Conservation (phyloP, 2,888 invertebrate species). For the Caradrina kadenii region DNA sequence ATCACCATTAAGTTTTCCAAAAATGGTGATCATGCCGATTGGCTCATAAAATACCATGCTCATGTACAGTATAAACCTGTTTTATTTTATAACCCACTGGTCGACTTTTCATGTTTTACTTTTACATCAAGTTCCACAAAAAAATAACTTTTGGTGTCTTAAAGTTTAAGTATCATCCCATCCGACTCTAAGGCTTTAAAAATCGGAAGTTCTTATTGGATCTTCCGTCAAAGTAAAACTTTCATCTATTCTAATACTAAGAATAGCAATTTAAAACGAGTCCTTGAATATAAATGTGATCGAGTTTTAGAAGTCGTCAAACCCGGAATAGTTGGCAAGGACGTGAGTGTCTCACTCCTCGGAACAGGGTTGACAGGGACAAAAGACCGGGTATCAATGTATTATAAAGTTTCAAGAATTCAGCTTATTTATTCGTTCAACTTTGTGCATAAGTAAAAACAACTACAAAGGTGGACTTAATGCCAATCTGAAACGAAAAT, state of each 20-base stretch:
- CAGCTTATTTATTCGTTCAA: not conserved
- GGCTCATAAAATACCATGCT: not conserved
- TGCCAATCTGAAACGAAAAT: slow-evolving; percentile 16
- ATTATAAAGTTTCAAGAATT: slow-evolving; percentile 30
- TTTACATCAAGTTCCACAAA: slow-evolving; percentile 1
- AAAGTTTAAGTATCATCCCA: slow-evolving; percentile 42
- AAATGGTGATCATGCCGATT: not conserved
- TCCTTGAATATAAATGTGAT: slow-evolving; percentile 67
- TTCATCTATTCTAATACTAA: slow-evolving; percentile 59
- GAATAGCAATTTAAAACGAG: slow-evolving; percentile 62
- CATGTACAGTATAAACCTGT: not conserved
- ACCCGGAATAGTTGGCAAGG: slow-evolving; percentile 60
- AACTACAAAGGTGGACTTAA: not conserved
- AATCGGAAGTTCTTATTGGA: slow-evolving; percentile 47
- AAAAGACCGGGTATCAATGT: slow-evolving; percentile 27
- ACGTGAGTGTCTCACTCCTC: slow-evolving; percentile 58
- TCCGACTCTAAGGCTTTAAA: slow-evolving; percentile 37
- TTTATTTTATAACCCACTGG: not conserved
- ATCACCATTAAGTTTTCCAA: not conserved
- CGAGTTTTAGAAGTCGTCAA: slow-evolving; percentile 66
- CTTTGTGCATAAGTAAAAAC: not conserved
- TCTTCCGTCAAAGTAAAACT: slow-evolving; percentile 53
- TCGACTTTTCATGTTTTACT: slow-evolving; percentile 14
- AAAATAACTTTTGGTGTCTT: slow-evolving; percentile 13
- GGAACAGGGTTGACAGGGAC: slow-evolving; percentile 52